Base-by-base conservation (phyloP, 2,888 invertebrate genomes). In the Drosophila borborema region DNA sequence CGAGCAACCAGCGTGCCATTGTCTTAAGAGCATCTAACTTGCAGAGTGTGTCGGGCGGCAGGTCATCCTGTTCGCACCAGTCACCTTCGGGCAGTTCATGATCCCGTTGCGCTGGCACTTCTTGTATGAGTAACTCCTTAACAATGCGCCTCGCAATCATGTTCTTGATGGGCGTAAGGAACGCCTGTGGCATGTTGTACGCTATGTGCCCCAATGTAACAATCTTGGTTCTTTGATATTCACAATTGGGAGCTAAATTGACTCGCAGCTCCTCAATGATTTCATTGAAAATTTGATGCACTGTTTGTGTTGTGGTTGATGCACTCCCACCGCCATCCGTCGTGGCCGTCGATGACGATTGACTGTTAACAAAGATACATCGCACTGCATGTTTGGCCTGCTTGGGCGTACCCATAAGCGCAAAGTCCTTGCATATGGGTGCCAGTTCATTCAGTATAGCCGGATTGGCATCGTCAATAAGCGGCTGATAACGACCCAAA, bases 311-410 rank as follows among this genome's bases (percentile, higher is more conserved):
- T 5, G 82, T 77, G 16, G 87, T 83, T 14, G 84, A 80, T 1
- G 89, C 82, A 69, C 82, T 75, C 2, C 79, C 82, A 6, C 80
- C 90, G 7, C 80, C 70, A 53, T 82, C 86, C 9, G 73, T 81
- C 16, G 80, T 72, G 16, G 77, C 68, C 41, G 80, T 76, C 18
- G 78, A 80, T 12, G 86, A 80, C 7, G 86, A 79, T 23, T 80
- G 91, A 56, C 97, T 96, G 93, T 98, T 98, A 54, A 97, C 96
- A 92, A 95, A 97, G 62, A 99, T 95, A 93, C 99, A 99, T 81
- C 98, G 94, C 72, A 99, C 96, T 5, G 99, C 98, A 90, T 99
- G 98, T 93, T 99, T 99, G 8, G 99, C 98, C 93, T 99, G 99
- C 93, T 98, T 98, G 1, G 98, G 96, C 5, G 97, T 97, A 14